Percentiles rank a stretch among this genome's conserved stretches.
phyloP scores from a whole-genome alignment of 2,888 invertebrate genomes.

The Sesia apiformis region DNA sequence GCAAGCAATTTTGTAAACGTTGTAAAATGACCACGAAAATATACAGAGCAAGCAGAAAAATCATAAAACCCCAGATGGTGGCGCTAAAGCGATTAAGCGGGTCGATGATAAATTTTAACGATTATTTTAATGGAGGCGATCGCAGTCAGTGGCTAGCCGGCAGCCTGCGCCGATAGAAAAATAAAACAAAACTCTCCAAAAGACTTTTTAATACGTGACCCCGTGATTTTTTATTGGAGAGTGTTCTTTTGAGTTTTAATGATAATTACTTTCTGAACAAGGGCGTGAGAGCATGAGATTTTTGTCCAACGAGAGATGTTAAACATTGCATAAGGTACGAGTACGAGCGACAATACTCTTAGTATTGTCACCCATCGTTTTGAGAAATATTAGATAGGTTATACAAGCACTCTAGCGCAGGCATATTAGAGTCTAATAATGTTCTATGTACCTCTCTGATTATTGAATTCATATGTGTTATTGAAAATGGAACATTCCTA shows the following conservation, averaged over 20 bases:
- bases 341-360: no score
- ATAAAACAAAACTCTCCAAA: constrained; percentile 62
- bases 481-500: no score
- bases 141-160: constrained; percentile 68
- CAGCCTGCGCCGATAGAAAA: constrained; percentile 68
- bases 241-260: constrained; percentile 24
- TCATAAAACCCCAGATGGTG: constrained; percentile 74
- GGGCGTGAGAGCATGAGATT: no score
- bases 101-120: constrained; percentile 75
- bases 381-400: no score
- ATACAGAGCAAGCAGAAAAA: constrained; percentile 70
- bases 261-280: constrained; percentile 10
- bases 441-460: no score
- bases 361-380: no score
- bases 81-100: constrained; percentile 74
- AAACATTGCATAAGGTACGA: no score
- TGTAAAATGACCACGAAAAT: constrained; percentile 68
- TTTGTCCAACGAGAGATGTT: no score
- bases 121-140: constrained; percentile 75
- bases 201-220: constrained; percentile 51
- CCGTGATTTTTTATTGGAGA: constrained; percentile 25
- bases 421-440: no score
- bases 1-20: constrained; percentile 59
- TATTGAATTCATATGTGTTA: no score
- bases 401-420: no score